These are phyloP conservation scores for Colaptes auratus DNA, from an alignment of 2,113 vertebrate species.

Conservation along the genomic window DNA sequence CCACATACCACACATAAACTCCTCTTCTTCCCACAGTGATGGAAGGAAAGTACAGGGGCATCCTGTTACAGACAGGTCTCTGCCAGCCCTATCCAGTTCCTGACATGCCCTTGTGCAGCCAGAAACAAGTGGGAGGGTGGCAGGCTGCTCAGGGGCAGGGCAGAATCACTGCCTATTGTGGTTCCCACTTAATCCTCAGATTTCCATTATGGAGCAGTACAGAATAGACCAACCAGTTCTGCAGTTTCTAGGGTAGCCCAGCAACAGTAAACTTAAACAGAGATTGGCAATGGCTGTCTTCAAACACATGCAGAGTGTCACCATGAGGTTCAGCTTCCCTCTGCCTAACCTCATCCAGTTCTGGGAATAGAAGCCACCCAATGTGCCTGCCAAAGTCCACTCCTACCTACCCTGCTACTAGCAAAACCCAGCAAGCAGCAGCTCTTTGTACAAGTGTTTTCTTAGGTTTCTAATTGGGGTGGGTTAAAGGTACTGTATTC, in stretches of 20 bases:
- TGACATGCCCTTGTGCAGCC: not conserved
- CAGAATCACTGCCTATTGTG: not conserved
- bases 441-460: not conserved
- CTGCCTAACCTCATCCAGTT: not conserved
- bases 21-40: not conserved
- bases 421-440: not conserved
- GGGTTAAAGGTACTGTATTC: not conserved
- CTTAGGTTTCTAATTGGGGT: not conserved
- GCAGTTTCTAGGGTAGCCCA: not conserved
- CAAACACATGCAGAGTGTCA: not conserved
- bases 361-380: not conserved
- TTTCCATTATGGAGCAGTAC: not conserved
- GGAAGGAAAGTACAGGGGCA: slow-evolving; percentile 36
- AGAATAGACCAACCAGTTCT: not conserved
- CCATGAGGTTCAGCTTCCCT: not conserved
- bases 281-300: not conserved
- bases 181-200: not conserved
- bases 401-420: not conserved
- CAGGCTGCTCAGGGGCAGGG: not conserved
- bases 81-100: slow-evolving; percentile 42
- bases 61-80: slow-evolving; percentile 38
- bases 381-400: not conserved
- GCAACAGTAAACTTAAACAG: slow-evolving; percentile 7
- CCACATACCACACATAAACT: not conserved
- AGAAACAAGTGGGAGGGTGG: not conserved